Evolutionary conservation across 1,140 invertebrate genomes (phyloP).

Genomic region (Tetramorium alpestre): DNA sequence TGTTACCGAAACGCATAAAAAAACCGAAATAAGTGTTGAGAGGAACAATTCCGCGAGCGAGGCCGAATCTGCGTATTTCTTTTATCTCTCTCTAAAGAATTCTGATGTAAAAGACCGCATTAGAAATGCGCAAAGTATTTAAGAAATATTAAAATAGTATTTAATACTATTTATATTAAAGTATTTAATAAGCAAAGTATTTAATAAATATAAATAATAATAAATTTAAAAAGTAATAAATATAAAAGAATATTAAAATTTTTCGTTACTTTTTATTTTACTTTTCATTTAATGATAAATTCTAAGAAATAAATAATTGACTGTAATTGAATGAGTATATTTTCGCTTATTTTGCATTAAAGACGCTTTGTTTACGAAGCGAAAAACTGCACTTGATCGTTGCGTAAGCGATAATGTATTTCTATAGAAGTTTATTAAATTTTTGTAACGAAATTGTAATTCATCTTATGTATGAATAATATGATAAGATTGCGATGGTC

Average conservation of each 20-base stretch:
- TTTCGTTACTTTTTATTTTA: background rate
- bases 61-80: background rate
- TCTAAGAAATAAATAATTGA: background rate
- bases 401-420: background rate
- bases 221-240: too few species aligned
- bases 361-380: background rate
- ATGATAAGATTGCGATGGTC: constrained; percentile 74
- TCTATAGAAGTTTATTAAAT: constrained; percentile 17
- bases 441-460: constrained; percentile 71
- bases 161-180: too few species aligned
- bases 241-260: background rate
- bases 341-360: background rate
- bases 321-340: background rate
- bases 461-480: constrained; percentile 79
- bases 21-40: background rate
- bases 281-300: background rate
- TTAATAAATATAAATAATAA: background rate
- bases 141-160: background rate
- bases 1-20: constrained; percentile 33
- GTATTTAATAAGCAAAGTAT: background rate
- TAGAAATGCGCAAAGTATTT: background rate
- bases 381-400: background rate
- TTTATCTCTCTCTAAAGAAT: background rate
- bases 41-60: background rate
- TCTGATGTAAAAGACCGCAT: background rate